Percentiles rank a stretch among this genome's conserved stretches.
These are phyloP conservation scores for Melolontha melolontha DNA, from an alignment of 2,888 invertebrate genomes.

Conservation along the genomic window DNA sequence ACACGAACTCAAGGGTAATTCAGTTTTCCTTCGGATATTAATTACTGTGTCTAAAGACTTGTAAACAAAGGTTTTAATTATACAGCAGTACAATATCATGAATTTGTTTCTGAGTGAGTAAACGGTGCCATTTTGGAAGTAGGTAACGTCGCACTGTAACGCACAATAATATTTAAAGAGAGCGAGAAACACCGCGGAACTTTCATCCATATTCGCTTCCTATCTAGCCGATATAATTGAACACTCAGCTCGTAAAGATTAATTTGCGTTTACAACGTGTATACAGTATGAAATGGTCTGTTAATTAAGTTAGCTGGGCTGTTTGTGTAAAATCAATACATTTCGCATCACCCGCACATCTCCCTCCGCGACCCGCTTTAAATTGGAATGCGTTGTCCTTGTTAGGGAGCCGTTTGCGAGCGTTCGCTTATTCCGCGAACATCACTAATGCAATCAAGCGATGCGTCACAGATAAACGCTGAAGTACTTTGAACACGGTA, in stretches of 20 bases:
- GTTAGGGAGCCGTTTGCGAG: conserved; percentile 15
- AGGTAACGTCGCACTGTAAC: not conserved
- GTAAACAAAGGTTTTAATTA: conserved; percentile 16
- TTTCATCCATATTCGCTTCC: conserved; percentile 10
- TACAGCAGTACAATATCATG: not conserved
- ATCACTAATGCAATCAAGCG: conserved; percentile 22
- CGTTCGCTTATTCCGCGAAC: conserved; percentile 23
- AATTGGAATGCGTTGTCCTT: conserved; percentile 38
- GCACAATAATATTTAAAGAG: not conserved
- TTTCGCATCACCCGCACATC: conserved; percentile 24
- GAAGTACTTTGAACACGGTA: not conserved
- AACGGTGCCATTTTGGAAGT: not conserved
- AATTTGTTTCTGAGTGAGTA: not conserved
- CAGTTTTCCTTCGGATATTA: not conserved
- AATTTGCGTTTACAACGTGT: conserved; percentile 41
- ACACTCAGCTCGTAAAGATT: conserved; percentile 38
- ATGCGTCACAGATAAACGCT: conserved; percentile 21
- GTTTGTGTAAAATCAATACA: conserved; percentile 41
- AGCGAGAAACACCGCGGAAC: not conserved
- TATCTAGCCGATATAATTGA: conserved; percentile 29
- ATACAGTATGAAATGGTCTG: conserved; percentile 37
- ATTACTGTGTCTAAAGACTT: not conserved
- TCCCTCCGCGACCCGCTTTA: conserved; percentile 6
- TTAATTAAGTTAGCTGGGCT: conserved; percentile 40
- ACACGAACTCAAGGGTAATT: not conserved